phyloP scores from a whole-genome alignment of 2,888 invertebrate genomes.

The Romanomermis culicivorax region DNA sequence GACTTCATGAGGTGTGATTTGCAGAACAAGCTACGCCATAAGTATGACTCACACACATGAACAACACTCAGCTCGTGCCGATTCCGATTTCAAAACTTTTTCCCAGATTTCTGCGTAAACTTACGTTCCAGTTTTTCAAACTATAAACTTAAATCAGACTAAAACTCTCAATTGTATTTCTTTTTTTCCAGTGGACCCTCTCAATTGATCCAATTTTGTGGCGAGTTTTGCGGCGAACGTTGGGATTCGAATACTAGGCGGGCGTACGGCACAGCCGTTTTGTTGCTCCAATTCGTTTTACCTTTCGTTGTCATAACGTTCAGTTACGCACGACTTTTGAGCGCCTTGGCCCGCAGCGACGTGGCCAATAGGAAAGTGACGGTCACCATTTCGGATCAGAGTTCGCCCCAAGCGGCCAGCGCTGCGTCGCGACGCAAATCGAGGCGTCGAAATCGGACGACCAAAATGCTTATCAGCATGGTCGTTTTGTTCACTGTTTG shows the following conservation, averaged over 20 bases:
- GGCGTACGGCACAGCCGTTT: conserved; percentile 59
- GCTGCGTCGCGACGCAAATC: conserved; percentile 47
- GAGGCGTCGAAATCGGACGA: conserved; percentile 65
- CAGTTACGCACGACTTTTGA: conserved; percentile 62
- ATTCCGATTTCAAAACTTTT: too few species aligned
- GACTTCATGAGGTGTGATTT: too few species aligned
- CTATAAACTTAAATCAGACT: too few species aligned
- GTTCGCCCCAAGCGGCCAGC: background rate
- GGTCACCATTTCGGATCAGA: too few species aligned
- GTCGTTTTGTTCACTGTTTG: conserved; percentile 28
- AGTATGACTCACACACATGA: too few species aligned
- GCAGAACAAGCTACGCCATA: too few species aligned
- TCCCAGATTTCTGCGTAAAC: too few species aligned
- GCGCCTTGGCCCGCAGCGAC: background rate
- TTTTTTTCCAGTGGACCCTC: too few species aligned
- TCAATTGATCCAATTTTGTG: too few species aligned
- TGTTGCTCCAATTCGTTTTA: conserved; percentile 66
- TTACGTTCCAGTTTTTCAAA: too few species aligned
- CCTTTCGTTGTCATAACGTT: conserved; percentile 77
- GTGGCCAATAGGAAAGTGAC: background rate
- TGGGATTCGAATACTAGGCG: conserved; percentile 60
- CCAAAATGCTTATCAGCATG: conserved; percentile 90
- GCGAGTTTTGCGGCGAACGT: conserved; percentile 39
- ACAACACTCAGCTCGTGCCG: too few species aligned
- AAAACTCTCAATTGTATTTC: too few species aligned